phyloP scores from a whole-genome alignment of 2,888 invertebrate species.

The Lamellibrachia satsuma region DNA sequence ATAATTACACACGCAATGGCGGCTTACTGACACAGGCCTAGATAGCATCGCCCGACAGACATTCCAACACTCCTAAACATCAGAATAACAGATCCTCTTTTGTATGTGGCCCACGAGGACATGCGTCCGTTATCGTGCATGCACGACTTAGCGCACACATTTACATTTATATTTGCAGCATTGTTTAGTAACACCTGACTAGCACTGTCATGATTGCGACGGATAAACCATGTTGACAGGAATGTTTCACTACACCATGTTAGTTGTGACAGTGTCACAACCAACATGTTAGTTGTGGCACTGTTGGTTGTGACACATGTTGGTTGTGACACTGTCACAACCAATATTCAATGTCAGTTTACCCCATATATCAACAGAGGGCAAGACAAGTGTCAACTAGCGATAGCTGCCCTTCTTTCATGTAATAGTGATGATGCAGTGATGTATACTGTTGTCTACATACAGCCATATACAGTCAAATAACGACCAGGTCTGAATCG shows the following conservation, averaged over 20 bases:
- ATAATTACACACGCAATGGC: conserved; percentile 20
- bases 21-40: background rate
- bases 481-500: conserved; percentile 17
- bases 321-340: background rate
- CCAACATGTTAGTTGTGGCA: background rate
- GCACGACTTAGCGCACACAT: conserved; percentile 6
- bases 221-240: background rate
- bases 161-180: background rate
- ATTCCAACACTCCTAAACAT: conserved; percentile 8
- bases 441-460: background rate
- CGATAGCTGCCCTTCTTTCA: background rate
- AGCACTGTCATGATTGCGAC: conserved; percentile 13
- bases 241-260: too few relatives aligned
- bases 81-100: background rate
- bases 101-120: background rate
- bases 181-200: conserved; percentile 22
- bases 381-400: background rate
- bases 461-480: conserved; percentile 2
- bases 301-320: conserved; percentile 19
- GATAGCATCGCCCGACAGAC: conserved; percentile 20
- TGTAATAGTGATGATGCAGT: conserved; percentile 7
- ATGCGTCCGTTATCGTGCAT: conserved; percentile 21
- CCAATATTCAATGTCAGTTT: background rate
- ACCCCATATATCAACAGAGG: background rate
- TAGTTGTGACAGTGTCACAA: background rate